Percentiles rank a stretch among this genome's conserved stretches.
Conservation (phyloP, 2,797 vertebrate genomes). For the Platalea minor region DNA sequence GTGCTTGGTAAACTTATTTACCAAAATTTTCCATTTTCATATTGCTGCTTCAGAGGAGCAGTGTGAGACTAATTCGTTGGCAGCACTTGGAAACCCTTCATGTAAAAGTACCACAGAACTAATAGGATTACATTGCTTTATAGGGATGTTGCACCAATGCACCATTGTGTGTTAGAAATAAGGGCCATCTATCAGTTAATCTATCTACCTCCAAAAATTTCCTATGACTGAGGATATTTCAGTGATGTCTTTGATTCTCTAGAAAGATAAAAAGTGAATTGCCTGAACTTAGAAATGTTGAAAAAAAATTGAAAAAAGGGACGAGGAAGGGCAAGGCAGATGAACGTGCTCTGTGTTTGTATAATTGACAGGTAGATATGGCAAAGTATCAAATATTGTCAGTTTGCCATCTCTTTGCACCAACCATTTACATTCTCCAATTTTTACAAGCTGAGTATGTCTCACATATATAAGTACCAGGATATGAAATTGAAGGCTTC, state of each 20-base stretch:
- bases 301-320: rapidly evolving
- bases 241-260: neutral
- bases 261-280: neutral
- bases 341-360: neutral
- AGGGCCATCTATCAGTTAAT: neutral
- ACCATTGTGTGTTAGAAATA: neutral
- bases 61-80: neutral
- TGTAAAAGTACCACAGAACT: neutral
- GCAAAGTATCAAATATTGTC: neutral
- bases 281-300: neutral
- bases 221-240: neutral
- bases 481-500: neutral
- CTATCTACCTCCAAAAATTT: neutral
- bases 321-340: neutral
- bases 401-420: neutral
- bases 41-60: neutral
- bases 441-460: neutral
- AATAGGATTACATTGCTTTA: neutral
- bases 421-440: neutral
- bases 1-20: neutral
- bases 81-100: neutral
- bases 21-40: neutral
- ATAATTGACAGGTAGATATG: neutral
- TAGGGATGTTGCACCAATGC: neutral
- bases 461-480: neutral